Evolutionary conservation across 2,888 invertebrate species (phyloP).

Genomic region (Tyria jacobaeae): DNA sequence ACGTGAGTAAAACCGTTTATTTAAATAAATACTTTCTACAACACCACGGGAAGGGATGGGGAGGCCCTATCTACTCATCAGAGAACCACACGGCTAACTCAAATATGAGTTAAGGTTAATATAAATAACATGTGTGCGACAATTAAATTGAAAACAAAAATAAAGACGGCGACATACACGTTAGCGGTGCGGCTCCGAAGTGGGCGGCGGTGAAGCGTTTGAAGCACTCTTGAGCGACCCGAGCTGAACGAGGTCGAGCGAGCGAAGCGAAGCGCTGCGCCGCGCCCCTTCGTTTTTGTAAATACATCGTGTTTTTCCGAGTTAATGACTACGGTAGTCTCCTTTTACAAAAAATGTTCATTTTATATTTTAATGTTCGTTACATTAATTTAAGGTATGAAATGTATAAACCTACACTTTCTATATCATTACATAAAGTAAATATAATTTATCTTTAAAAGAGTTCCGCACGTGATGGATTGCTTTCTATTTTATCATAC

Average conservation of each 20-base stretch:
- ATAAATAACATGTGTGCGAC: constrained; percentile 19
- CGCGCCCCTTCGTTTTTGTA: constrained; percentile 25
- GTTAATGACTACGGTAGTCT: constrained; percentile 39
- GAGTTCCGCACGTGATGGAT: no score
- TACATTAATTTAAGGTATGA: no score
- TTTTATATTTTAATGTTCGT: constrained; percentile 11
- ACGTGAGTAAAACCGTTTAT: no score
- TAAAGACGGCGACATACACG: constrained; percentile 47
- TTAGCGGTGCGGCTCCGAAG: constrained; percentile 41
- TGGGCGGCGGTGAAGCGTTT: constrained; percentile 40
- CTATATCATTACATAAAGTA: no score
- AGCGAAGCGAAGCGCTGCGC: constrained; percentile 33
- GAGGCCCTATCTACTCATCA: no score
- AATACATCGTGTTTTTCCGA: constrained; percentile 35
- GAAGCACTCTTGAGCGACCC: constrained; percentile 47
- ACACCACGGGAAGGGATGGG: no score
- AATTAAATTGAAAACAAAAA: constrained; percentile 43
- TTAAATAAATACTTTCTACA: no score
- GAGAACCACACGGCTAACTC: no score
- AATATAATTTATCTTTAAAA: no score
- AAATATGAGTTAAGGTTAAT: no score
- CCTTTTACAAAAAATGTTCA: constrained; percentile 38
- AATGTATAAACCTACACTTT: no score
- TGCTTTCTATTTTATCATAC: no score
- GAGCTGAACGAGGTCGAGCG: constrained; percentile 55